These are phyloP conservation scores for Amiota communis DNA, from an alignment of 2,888 invertebrate genomes.

Conservation along the genomic window DNA sequence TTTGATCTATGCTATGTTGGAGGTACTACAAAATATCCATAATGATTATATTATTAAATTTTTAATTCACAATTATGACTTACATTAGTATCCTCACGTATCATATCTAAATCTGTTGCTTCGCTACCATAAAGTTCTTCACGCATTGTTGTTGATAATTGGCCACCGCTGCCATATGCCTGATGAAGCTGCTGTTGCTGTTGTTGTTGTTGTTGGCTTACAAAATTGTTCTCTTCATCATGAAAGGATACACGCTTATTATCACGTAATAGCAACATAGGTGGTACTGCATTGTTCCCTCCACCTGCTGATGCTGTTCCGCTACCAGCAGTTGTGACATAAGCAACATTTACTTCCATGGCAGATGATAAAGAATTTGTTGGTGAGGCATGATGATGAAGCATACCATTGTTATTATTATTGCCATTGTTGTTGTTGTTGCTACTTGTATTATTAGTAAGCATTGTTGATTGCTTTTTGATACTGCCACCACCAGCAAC, in stretches of 20 bases:
- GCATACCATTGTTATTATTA: constrained; percentile 48
- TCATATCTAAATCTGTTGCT: constrained; percentile 72
- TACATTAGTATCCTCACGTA: constrained; percentile 88
- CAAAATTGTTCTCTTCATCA: constrained; percentile 76
- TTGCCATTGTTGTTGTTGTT: constrained; percentile 57
- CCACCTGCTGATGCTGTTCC: constrained; percentile 38
- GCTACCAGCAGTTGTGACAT: constrained; percentile 48
- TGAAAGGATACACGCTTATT: constrained; percentile 85
- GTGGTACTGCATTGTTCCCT: constrained; percentile 2
- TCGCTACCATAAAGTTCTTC: constrained; percentile 55
- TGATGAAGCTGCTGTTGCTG: constrained; percentile 28
- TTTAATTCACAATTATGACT: constrained; percentile 71
- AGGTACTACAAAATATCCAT: constrained; percentile 50
- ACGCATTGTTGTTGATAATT: constrained; percentile 50
- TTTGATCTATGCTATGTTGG: constrained; percentile 81
- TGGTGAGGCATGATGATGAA: constrained; percentile 49
- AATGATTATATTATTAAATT: background rate
- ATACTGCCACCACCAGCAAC: constrained; percentile 42
- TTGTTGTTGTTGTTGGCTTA: constrained; percentile 37
- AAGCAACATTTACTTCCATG: constrained; percentile 60
- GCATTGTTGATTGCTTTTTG: constrained; percentile 51
- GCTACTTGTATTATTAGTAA: constrained; percentile 53
- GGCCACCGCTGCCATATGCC: constrained; percentile 18
- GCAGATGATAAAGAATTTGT: constrained; percentile 44
- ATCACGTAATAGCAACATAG: constrained; percentile 64